Conservation (phyloP, 1,140 invertebrate genomes). For the Diabrotica virgifera region DNA sequence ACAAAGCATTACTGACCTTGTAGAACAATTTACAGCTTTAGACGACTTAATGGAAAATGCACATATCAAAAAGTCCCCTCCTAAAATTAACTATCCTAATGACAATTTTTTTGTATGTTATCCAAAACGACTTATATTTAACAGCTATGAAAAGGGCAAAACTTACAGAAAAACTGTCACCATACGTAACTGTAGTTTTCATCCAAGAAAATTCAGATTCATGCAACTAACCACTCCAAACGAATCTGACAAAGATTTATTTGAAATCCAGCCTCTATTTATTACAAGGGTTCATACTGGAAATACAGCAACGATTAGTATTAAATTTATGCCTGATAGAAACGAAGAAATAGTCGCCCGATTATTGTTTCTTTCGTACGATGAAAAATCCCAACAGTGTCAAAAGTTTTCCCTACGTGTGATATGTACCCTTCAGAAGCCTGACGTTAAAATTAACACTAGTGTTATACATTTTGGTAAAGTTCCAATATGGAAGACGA, state of each 20-base stretch:
- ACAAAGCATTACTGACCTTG: conserved; percentile 14
- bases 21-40: conserved; percentile 25
- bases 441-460: conserved; percentile 20
- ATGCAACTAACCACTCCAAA: conserved; percentile 10
- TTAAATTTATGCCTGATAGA: conserved; percentile 23
- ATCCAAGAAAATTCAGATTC: conserved; percentile 23
- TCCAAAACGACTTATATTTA: conserved; percentile 10
- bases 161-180: conserved; percentile 21
- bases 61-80: background rate
- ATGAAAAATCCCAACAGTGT: conserved; percentile 13
- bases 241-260: conserved; percentile 19
- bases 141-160: conserved; percentile 9
- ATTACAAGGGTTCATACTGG: background rate
- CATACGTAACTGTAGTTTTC: conserved; percentile 12
- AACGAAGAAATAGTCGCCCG: conserved; percentile 13
- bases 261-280: conserved; percentile 21
- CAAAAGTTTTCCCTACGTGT: conserved; percentile 23
- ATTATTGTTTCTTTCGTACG: conserved; percentile 26
- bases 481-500: conserved; percentile 29
- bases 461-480: conserved; percentile 26
- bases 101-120: conserved; percentile 10
- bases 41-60: conserved; percentile 22
- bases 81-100: background rate
- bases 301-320: conserved; percentile 10
- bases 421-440: conserved; percentile 21